These are phyloP conservation scores for Drosophila aff. DNA, from an alignment of 1,140 invertebrate genomes.

Conservation along the genomic window DNA sequence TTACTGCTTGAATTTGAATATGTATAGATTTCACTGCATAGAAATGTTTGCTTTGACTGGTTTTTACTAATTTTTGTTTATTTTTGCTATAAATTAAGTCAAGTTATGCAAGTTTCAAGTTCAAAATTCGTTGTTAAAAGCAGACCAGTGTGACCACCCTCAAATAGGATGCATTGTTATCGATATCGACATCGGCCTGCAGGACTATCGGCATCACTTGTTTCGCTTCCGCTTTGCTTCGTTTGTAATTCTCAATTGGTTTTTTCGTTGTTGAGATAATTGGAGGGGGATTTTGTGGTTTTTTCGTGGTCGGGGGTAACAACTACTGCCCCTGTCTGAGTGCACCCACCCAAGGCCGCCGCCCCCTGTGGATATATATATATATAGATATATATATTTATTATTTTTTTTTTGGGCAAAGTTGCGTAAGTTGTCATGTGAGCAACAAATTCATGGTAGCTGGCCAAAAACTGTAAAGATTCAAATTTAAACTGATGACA, in stretches of 20 bases:
- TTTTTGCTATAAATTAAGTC: no score
- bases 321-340: constrained; percentile 39
- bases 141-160: neutral
- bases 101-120: no score
- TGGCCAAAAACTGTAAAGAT: constrained; percentile 73
- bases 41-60: neutral
- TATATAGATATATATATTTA: neutral
- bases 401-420: neutral
- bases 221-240: constrained; percentile 17
- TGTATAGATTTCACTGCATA: neutral
- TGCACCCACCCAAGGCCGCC: constrained; percentile 15
- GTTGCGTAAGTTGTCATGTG: constrained; percentile 63
- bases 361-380: constrained; percentile 8
- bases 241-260: constrained; percentile 61
- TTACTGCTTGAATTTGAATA: no score
- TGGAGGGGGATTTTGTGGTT: neutral
- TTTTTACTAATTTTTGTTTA: neutral
- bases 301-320: constrained; percentile 10
- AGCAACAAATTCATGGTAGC: constrained; percentile 66
- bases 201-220: constrained; percentile 37
- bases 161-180: neutral
- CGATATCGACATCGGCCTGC: constrained; percentile 1
- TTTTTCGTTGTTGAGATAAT: constrained; percentile 75
- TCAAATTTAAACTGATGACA: constrained; percentile 81
- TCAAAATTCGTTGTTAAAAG: neutral